Base-by-base conservation (phyloP, 2,888 invertebrate species). In the Volucella zonaria region DNA sequence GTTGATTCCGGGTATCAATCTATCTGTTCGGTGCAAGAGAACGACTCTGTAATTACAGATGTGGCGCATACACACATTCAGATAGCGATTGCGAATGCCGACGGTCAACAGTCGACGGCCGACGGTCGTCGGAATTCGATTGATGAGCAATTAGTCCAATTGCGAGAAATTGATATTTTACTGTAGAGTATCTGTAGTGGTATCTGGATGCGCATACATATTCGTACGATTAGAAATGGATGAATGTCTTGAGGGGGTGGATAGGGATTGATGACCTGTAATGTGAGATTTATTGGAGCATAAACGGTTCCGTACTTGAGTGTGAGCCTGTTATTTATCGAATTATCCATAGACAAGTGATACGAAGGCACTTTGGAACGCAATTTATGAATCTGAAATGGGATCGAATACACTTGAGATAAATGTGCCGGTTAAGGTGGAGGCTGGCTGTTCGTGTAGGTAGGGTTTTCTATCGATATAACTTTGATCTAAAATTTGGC, bases 141-240 rank as follows among this genome's bases (percentile, higher is more conserved):
- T 85, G 85, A 85, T 81, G 81, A 81, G 81, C 81, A 85, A 85
- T 85, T 85, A 85, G 81, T 73, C 62, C 85, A 85, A 85, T 81
- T 81, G 81, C 81, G 52, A 81, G 81, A 81, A 77, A 77, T 81
- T 76, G 81, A 85, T 85, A 85, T 81, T 81, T 77, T 52, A 67
- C 73, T 79, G 58, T 71, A 73, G 66, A 80, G 43, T 58, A 6
- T n/a, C 18, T 51, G 67, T 11, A 40, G 52, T 12, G 18, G 52
- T 71, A 59, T 70, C 59, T 59, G 3, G 59, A 49, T 64, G 43
- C 2, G 42, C 12, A 47, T 14, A 15, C 6, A 31, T 31, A 31
- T 31, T 31, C 31, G 6, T 31, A 31, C 31, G 31, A 31, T 6
- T 31, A 31, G 31, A 31, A 31, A 31, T 31, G 31, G 11, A 68